These are phyloP conservation scores for Leptopterna dolabrata DNA, from an alignment of 2,888 invertebrate species.

Conservation along the genomic window DNA sequence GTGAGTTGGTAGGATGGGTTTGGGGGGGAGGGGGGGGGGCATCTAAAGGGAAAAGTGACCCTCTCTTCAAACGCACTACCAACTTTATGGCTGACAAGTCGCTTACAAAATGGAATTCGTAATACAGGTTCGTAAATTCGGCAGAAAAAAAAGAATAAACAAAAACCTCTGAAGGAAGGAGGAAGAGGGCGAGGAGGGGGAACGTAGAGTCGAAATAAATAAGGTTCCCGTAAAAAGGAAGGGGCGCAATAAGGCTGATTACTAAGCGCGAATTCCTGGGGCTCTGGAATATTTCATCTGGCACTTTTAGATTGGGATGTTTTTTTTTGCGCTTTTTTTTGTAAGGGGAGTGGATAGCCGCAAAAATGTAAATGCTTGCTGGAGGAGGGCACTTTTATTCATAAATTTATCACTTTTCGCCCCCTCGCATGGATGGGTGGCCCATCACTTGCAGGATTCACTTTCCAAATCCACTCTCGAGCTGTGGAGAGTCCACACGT, in stretches of 20 bases:
- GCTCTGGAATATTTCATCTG: conserved; percentile 20
- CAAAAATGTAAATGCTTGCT: conserved; percentile 1
- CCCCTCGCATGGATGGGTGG: background rate
- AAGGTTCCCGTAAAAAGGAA: conserved; percentile 15
- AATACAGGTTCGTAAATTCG: conserved; percentile 40
- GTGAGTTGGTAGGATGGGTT: background rate
- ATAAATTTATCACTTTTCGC: conserved; percentile 14
- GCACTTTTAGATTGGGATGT: conserved; percentile 18
- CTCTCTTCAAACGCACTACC: conserved; percentile 6
- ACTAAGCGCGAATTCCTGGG: conserved; percentile 16
- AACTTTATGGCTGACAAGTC: conserved; percentile 42
- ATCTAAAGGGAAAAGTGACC: conserved; percentile 4
- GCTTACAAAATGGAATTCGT: conserved; percentile 52
- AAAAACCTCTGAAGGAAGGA: background rate
- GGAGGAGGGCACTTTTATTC: conserved; percentile 1
- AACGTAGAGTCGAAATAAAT: conserved; percentile 32
- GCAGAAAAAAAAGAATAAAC: conserved; percentile 12
- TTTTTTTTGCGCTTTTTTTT: background rate
- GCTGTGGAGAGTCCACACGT: background rate
- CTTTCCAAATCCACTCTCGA: background rate
- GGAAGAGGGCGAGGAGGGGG: background rate
- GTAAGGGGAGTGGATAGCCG: background rate
- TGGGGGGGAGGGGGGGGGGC: background rate
- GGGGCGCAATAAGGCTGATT: conserved; percentile 43
- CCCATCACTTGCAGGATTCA: conserved; percentile 11